Conservation (phyloP, 2,113 vertebrate species). For the Melanocharis versteri region DNA sequence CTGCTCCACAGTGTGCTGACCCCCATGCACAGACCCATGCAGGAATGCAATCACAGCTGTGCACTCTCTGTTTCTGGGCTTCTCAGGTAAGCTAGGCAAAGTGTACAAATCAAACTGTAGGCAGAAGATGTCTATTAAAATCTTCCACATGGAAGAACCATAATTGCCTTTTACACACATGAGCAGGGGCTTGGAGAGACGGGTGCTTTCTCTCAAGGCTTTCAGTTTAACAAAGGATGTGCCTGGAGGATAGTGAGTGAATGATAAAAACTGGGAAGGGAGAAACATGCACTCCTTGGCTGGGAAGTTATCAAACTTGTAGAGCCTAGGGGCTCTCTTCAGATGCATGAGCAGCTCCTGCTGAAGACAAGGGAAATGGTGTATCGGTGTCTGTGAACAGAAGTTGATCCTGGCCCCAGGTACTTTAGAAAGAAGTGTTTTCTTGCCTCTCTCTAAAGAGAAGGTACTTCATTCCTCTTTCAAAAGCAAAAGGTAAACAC, state of each 20-base stretch:
- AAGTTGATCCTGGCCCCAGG: background rate
- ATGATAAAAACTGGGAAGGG: background rate
- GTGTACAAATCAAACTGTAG: background rate
- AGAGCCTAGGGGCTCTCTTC: background rate
- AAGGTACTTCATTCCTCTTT: background rate
- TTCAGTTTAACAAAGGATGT: background rate
- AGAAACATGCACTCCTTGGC: background rate
- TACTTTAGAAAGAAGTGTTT: background rate
- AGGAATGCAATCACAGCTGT: background rate
- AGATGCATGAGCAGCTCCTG: background rate
- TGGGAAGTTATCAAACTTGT: background rate
- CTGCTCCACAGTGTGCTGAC: background rate
- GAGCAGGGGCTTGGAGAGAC: background rate
- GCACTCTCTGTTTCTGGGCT: background rate
- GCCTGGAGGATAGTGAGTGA: background rate
- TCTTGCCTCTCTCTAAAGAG: background rate
- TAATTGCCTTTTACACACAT: background rate
- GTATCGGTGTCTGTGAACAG: background rate
- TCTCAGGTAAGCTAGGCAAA: background rate
- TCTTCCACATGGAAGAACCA: background rate
- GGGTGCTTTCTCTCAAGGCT: background rate
- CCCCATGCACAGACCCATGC: rapidly evolving
- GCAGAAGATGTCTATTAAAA: background rate
- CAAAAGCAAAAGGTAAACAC: background rate
- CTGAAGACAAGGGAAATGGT: background rate